Percentiles rank a stretch among this genome's conserved stretches.
phyloP scores from a whole-genome alignment of 2,113 vertebrate genomes.

The Nyctibius bracteatus region DNA sequence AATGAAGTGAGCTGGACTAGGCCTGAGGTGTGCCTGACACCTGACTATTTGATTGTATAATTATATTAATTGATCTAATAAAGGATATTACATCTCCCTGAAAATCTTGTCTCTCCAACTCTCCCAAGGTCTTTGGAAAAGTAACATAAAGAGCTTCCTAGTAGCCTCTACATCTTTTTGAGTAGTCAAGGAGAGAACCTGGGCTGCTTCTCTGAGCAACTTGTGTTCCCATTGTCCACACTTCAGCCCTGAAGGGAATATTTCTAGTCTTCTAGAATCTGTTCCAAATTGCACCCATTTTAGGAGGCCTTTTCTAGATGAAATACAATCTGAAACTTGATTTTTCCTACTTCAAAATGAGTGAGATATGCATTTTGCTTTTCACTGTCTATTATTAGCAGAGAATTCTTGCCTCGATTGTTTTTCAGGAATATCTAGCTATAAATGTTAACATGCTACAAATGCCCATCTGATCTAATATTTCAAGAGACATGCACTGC shows the following conservation, averaged over 20 bases:
- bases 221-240: fast-evolving
- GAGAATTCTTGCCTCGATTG: neutral
- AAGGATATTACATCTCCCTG: neutral
- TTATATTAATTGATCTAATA: neutral
- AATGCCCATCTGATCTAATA: neutral
- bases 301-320: neutral
- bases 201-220: neutral
- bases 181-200: neutral
- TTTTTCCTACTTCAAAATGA: neutral
- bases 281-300: neutral
- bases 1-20: neutral
- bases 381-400: neutral
- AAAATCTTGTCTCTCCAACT: neutral
- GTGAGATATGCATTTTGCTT: neutral
- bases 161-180: neutral
- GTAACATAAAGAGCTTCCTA: neutral
- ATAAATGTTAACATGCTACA: neutral
- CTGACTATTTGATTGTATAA: neutral
- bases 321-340: neutral
- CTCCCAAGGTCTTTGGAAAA: neutral
- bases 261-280: neutral
- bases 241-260: neutral
- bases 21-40: neutral
- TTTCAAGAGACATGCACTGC: neutral
- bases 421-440: neutral